phyloP scores from a whole-genome alignment of 2,113 vertebrate genomes.

The Ciconia boyciana region DNA sequence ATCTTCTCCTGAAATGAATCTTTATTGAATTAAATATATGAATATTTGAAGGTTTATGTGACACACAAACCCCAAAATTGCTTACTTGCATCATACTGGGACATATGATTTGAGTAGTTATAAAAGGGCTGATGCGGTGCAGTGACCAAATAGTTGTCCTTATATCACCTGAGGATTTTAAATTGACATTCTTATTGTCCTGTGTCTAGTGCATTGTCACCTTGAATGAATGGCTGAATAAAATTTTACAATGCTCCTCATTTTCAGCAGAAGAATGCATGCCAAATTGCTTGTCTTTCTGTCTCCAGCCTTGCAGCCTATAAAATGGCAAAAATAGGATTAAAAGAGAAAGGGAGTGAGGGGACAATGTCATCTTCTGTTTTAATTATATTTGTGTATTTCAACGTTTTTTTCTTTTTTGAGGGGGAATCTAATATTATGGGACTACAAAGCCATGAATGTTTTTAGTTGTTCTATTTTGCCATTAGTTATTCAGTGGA shows the following conservation, averaged over 20 bases:
- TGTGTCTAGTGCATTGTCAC: background rate
- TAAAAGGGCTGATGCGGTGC: background rate
- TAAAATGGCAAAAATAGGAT: background rate
- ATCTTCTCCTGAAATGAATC: background rate
- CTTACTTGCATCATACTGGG: background rate
- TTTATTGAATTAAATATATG: background rate
- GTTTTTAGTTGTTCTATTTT: background rate
- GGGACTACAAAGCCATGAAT: background rate
- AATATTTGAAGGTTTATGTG: background rate
- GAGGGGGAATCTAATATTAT: background rate
- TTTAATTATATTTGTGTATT: slow-evolving; percentile 35
- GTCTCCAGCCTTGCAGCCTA: background rate
- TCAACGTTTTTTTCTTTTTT: background rate
- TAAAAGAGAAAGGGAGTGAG: background rate
- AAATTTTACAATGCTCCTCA: slow-evolving; percentile 8
- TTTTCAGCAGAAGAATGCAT: background rate
- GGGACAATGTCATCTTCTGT: background rate
- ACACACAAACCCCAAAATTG: background rate
- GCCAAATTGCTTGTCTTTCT: background rate
- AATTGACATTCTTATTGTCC: background rate
- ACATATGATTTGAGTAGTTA: background rate
- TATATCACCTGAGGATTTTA: background rate
- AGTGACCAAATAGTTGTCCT: background rate
- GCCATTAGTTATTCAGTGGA: background rate
- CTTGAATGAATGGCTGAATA: slow-evolving; percentile 35